Conservation (phyloP, 2,113 vertebrate species). For the Phodopus roborovskii region DNA sequence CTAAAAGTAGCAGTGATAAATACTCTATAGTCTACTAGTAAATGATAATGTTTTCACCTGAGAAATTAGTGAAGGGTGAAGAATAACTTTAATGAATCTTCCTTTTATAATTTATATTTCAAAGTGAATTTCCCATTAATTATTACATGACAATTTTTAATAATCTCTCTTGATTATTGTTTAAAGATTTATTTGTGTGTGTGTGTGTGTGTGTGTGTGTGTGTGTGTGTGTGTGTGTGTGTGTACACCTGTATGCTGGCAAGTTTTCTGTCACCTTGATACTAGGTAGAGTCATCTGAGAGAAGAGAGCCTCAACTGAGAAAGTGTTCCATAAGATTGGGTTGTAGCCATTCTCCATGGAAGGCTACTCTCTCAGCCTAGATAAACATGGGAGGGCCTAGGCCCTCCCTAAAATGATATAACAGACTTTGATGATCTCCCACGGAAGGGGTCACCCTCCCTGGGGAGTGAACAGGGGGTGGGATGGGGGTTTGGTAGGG, state of each 20-base stretch:
- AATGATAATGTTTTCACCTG: conserved; percentile 77
- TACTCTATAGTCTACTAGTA: conserved; percentile 82
- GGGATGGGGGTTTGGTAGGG: no score
- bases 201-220: neutral
- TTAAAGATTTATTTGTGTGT: neutral
- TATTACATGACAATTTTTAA: neutral
- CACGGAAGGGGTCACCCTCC: no score
- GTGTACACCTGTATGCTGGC: neutral
- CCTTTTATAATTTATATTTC: neutral
- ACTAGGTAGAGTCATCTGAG: neutral
- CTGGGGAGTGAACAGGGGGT: no score
- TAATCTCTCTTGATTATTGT: neutral
- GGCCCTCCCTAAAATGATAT: no score
- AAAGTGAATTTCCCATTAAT: neutral
- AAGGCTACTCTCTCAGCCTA: no score
- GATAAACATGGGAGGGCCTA: no score
- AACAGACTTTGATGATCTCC: no score
- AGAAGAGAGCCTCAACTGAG: neutral
- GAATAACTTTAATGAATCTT: conserved; percentile 74
- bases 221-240: no score
- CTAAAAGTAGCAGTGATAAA: conserved; percentile 81
- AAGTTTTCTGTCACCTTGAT: neutral
- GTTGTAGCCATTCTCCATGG: neutral
- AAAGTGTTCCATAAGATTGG: neutral
- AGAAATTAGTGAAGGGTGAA: conserved; percentile 81